Conservation (phyloP, 2,888 invertebrate species). For the Oxyteleia sp. region DNA sequence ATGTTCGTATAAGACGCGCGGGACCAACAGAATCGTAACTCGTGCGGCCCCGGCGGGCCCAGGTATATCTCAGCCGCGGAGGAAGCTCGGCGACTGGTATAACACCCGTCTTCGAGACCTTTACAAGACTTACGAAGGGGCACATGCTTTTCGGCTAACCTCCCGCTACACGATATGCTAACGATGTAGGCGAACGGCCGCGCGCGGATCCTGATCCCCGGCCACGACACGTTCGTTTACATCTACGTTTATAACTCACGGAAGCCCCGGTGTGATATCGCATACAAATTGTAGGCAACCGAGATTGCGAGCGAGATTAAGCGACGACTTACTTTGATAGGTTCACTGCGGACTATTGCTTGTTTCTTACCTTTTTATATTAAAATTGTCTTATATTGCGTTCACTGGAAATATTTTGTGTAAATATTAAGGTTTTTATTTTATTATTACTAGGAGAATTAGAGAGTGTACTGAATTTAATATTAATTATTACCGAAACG, state of each 20-base stretch:
- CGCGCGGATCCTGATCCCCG: conserved; percentile 16
- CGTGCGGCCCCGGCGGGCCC: too few relatives aligned
- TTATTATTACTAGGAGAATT: too few relatives aligned
- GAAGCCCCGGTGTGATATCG: conserved; percentile 78
- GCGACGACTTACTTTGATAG: conserved; percentile 47
- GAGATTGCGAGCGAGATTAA: conserved; percentile 57
- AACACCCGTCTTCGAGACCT: too few relatives aligned
- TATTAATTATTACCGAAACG: too few relatives aligned
- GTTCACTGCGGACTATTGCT: neutral
- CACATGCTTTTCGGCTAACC: too few relatives aligned
- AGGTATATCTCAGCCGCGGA: too few relatives aligned
- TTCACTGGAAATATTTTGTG: neutral
- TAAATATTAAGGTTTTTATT: neutral
- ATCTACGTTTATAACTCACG: conserved; percentile 81
- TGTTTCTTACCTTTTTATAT: neutral
- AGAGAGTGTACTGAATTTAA: too few relatives aligned
- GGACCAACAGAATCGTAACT: conserved; percentile 76
- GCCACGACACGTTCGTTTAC: conserved; percentile 76
- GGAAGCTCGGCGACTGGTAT: too few relatives aligned
- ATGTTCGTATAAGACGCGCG: conserved; percentile 64
- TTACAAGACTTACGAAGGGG: too few relatives aligned
- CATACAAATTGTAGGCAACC: conserved; percentile 74
- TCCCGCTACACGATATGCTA: conserved; percentile 72
- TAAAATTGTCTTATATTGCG: neutral
- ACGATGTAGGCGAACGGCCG: conserved; percentile 71